These are phyloP conservation scores for Actias luna DNA, from an alignment of 2,888 invertebrate genomes.

Conservation along the genomic window DNA sequence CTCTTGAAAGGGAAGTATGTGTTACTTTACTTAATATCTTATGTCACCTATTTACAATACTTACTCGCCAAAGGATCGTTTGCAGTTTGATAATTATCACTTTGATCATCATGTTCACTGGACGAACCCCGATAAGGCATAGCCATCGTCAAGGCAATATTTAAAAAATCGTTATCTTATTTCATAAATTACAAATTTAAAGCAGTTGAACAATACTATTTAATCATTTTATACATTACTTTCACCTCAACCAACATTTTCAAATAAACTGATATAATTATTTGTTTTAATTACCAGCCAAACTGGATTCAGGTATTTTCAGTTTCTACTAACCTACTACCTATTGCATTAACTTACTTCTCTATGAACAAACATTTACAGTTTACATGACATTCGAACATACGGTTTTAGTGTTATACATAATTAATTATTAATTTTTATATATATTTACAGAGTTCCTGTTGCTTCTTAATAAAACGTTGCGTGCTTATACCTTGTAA, in stretches of 20 bases:
- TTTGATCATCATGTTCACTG: constrained; percentile 29
- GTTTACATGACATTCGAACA: no score
- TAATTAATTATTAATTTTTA: no score
- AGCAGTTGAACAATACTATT: background rate
- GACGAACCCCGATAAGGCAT: constrained; percentile 26
- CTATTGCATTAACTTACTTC: no score
- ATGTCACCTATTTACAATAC: constrained; percentile 9
- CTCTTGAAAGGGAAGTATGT: no score
- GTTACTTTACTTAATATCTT: background rate
- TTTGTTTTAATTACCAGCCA: no score
- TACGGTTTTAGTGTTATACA: no score
- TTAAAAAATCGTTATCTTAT: background rate
- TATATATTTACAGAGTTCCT: no score
- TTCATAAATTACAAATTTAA: background rate
- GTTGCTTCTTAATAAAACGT: no score
- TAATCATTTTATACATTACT: background rate
- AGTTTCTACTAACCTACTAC: no score
- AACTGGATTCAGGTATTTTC: no score
- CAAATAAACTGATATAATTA: background rate
- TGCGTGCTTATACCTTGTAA: no score
- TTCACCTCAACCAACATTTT: background rate
- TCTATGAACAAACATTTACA: no score
- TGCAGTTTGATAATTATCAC: constrained; percentile 23
- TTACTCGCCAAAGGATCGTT: constrained; percentile 49
- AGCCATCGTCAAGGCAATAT: constrained; percentile 25